These are phyloP conservation scores for Dyspetes luteomarginatus DNA, from an alignment of 2,888 invertebrate species.

Conservation along the genomic window DNA sequence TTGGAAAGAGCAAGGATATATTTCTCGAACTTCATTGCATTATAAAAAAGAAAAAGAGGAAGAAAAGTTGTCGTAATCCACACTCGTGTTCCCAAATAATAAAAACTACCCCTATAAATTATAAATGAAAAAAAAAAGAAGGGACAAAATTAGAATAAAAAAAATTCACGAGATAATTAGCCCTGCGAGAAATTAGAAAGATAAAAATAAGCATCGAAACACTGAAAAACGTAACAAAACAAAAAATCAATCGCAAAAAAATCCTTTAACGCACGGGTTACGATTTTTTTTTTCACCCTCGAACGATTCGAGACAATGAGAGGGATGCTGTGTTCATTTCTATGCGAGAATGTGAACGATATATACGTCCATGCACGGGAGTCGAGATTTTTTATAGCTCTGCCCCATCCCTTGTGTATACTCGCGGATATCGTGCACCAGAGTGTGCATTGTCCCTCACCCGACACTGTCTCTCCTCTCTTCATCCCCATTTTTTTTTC, in stretches of 20 bases:
- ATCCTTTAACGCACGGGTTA: conserved; percentile 19
- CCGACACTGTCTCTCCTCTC: conserved; percentile 4
- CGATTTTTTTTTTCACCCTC: conserved; percentile 16
- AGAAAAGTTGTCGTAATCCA: too few species aligned
- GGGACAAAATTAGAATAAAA: background rate
- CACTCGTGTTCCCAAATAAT: conserved; percentile 1
- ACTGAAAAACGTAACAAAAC: background rate
- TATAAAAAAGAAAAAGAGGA: background rate
- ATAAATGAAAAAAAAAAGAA: background rate
- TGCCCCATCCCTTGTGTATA: background rate
- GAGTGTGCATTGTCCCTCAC: conserved; percentile 19
- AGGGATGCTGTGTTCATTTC: conserved; percentile 5
- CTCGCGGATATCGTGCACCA: background rate
- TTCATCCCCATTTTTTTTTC: background rate
- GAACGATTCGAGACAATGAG: conserved; percentile 46
- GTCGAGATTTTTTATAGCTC: conserved; percentile 4
- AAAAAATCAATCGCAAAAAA: background rate
- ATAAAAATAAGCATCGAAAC: background rate
- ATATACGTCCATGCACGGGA: background rate
- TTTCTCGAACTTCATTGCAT: conserved; percentile 21
- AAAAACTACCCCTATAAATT: conserved; percentile 1
- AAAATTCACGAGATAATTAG: background rate
- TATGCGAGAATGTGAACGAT: background rate
- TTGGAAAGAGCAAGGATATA: background rate
- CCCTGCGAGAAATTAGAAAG: background rate